Base-by-base conservation (phyloP, 1,140 invertebrate species). In the Conus betulinus region DNA sequence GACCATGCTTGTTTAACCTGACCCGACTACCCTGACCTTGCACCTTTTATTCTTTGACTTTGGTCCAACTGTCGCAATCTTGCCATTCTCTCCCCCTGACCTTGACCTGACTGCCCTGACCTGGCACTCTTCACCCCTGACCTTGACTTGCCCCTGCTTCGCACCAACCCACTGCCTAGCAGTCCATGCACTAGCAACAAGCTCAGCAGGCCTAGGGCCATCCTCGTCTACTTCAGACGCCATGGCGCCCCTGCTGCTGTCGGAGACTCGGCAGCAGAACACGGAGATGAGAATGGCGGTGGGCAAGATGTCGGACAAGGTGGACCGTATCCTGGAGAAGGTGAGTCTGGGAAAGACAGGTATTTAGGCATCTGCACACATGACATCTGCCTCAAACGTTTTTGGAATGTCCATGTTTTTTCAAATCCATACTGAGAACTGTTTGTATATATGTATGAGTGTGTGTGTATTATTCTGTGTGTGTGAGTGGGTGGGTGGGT, bases 261-360 rank as follows among this genome's bases (percentile, higher is more conserved):
- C 94, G 78, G 95, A 95, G 89, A 93, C 93, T 0, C 86, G 95
- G 82, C 95, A 93, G 88, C 95, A 95, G 89, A 95, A 94, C 85
- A 94, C 94, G 85, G 95, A 95, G 90, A 88, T 95, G 5, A 91
- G 95, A 79, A 52, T 95, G 53, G 88, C 91, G 27, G 85, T 95
- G 25, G 91, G 93, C 11, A 95, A 95, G 87, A 92, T 95, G 82
- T 88, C 92, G 4, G 95, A 95, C 87, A 95, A 95, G 91, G 89
- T 95, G 4, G 95, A 95, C 85, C 91, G 90, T 79, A 92, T 95
- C 39, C 27, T 94, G 53, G 92, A 95, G 87, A 95, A 95, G 94
- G 95, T 95, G 39, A 88, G 88, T 13, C 5, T 78, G 67, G 17
- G 67, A 7, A 20, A n/a, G 67, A 20, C 13, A 6, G 20, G 71